Percentiles rank a stretch among this genome's conserved stretches.
These are phyloP conservation scores for Thinocorus orbignyianus DNA, from an alignment of 2,113 vertebrate species.

Conservation along the genomic window DNA sequence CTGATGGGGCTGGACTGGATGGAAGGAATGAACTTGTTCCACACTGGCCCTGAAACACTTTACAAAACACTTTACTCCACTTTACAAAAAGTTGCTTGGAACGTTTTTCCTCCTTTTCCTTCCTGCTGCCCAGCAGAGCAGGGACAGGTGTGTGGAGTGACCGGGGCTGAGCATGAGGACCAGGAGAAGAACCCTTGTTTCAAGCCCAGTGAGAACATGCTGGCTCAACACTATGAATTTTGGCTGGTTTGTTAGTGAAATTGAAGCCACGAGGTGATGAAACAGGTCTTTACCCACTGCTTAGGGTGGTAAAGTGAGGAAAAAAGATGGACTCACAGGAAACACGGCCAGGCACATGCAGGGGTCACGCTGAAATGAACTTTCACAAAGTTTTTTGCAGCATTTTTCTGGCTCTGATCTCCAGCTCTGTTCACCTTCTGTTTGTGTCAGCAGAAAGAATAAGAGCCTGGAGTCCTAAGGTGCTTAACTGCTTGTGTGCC, in stretches of 20 bases:
- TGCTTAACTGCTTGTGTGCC: constrained; percentile 2
- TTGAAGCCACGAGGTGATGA: neutral
- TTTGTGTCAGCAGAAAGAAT: neutral
- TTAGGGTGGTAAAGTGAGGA: neutral
- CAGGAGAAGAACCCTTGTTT: neutral
- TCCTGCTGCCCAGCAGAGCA: neutral
- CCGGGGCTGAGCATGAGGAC: neutral
- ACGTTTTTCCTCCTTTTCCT: neutral
- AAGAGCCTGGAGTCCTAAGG: neutral
- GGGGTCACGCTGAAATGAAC: neutral
- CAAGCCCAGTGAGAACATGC: fast-evolving
- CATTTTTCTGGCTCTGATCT: neutral
- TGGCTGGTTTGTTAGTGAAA: neutral
- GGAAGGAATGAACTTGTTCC: fast-evolving
- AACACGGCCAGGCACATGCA: neutral
- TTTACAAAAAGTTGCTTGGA: neutral
- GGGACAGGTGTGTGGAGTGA: fast-evolving
- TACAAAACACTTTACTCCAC: neutral
- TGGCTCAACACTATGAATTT: neutral
- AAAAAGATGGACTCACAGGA: neutral
- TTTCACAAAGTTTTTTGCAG: neutral
- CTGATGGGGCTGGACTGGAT: neutral
- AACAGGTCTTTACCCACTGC: neutral
- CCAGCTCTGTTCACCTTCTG: neutral
- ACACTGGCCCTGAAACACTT: too few species aligned